Conservation (phyloP, 2,113 vertebrate genomes). For the Ivindomyrus marchei region DNA sequence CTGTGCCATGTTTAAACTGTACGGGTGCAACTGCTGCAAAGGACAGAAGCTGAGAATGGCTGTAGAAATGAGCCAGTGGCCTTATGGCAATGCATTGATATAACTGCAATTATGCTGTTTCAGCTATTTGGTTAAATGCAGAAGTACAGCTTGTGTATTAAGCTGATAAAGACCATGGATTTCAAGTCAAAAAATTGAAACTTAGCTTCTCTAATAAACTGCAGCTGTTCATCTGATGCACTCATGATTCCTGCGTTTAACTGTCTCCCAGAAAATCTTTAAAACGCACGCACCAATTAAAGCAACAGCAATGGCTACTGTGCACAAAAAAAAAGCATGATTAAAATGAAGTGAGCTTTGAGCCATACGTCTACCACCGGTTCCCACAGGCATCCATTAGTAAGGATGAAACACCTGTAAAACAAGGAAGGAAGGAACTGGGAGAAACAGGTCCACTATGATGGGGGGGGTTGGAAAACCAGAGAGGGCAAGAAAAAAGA, state of each 20-base stretch:
- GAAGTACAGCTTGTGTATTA: neutral
- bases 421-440: slow-evolving; percentile 11
- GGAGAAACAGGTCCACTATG: neutral
- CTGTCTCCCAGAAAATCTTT: neutral
- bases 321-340: slow-evolving; percentile 33
- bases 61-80: neutral
- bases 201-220: neutral
- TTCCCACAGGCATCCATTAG: slow-evolving; percentile 1
- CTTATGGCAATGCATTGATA: neutral
- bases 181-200: neutral
- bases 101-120: neutral
- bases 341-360: slow-evolving; percentile 20
- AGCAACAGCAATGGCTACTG: slow-evolving; percentile 36
- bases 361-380: neutral
- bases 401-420: slow-evolving; percentile 16
- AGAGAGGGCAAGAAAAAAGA: neutral
- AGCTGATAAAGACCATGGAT: neutral
- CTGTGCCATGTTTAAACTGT: neutral
- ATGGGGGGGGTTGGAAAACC: slow-evolving; percentile 20
- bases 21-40: neutral
- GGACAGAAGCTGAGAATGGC: neutral
- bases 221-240: neutral
- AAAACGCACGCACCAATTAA: slow-evolving; percentile 8
- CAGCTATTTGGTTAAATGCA: neutral
- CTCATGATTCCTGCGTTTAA: neutral